Base-by-base conservation (phyloP, 2,797 vertebrate genomes). In the Nannoperca obscura region DNA sequence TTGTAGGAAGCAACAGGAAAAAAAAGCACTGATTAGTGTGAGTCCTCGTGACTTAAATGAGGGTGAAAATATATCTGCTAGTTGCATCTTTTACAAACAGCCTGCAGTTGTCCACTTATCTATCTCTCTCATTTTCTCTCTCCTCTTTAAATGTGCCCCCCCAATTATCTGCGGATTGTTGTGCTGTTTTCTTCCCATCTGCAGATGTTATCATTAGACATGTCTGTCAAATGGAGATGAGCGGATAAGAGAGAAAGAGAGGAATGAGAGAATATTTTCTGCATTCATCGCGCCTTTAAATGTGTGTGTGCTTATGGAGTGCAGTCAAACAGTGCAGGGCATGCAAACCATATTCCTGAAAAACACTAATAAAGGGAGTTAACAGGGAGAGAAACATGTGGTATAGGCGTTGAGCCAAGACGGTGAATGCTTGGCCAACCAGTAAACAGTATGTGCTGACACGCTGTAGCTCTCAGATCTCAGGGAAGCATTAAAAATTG, bases 101-200 rank as follows among this genome's bases (percentile, higher is more conserved):
- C 54, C 32, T 34, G 64, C 80, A 59, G 77, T 85, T 69, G 81
- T 81, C 87, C 80, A 80, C 80, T 92, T 80, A 89, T 88, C 78
- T 83, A 61, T 87, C 76, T 71, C 76, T 81, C 84, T 84, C 70
- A 15, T 74, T 81, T 82, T 79, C 79, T 74, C 81, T 58, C 77
- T 76, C 38, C 30, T 84, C 87, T 86, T 76, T 74, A 83, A 87
- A 83, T 49, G 66, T 70, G 80, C 62, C 49, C 57, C 74, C 58
- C 93, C 93, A 94, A 94, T 94, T 94, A 94, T 93, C 82, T 85
- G 81, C 13, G 84, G 92, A 91, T 93, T 93, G 91, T 91, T 91
- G 84, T 84, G 76, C 76, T 85, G 88, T 92, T 90, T 90, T 82
- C 81, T 60, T 65, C 58, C 74, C 78, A 82, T 88, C 78, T 78